Evolutionary conservation across 2,113 vertebrate genomes (phyloP).

Genomic region (Macrotus californicus): DNA sequence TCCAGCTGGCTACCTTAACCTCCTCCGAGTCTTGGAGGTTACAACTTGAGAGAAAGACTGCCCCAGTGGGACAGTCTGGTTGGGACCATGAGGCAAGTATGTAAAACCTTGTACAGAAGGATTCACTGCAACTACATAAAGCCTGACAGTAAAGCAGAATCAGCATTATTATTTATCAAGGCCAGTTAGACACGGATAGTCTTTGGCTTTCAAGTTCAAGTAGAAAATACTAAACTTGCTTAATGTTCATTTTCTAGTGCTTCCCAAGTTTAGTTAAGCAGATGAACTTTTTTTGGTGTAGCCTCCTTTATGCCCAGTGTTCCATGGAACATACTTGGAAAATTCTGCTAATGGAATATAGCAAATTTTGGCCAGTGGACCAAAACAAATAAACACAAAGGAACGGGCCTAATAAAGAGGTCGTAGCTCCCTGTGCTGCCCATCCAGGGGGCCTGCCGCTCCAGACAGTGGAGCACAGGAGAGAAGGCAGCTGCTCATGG

Average conservation of each 20-base stretch:
- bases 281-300: not conserved
- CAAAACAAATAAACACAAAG: not conserved
- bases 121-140: not conserved
- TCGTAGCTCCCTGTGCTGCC: not conserved
- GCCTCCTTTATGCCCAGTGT: not conserved
- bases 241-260: not conserved
- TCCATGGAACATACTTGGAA: not conserved
- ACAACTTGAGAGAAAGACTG: not conserved
- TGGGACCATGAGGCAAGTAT: not conserved
- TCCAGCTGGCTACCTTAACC: not conserved
- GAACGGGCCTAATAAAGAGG: not conserved
- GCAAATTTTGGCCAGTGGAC: not conserved
- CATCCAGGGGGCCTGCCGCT: not conserved
- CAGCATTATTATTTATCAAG: not conserved
- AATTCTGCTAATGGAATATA: not conserved
- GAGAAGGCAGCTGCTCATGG: not conserved
- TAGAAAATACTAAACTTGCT: not conserved
- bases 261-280: not conserved
- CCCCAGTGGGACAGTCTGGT: not conserved
- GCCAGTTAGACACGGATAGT: not conserved
- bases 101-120: not conserved
- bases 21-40: not conserved
- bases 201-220: not conserved
- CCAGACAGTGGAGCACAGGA: not conserved
- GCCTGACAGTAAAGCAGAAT: not conserved